Evolutionary conservation across 2,797 vertebrate genomes (phyloP).

Genomic region (Pseudopleuronectes americanus): DNA sequence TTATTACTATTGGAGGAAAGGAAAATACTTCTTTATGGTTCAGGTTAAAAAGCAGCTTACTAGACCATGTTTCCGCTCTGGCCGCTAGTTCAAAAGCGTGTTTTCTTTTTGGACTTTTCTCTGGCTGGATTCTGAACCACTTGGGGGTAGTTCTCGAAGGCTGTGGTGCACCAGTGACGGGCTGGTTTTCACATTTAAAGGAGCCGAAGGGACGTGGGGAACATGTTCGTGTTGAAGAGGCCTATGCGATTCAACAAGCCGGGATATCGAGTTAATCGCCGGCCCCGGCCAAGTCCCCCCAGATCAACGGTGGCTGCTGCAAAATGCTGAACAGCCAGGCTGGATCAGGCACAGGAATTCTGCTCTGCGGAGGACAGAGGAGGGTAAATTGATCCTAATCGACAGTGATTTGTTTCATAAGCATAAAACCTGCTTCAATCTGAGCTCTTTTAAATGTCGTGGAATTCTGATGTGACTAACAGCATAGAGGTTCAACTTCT

Average conservation of each 20-base stretch:
- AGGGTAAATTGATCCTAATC: slow-evolving; percentile 54
- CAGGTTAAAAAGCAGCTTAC: slow-evolving; percentile 80
- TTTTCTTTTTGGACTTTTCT: slow-evolving; percentile 77
- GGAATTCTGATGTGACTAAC: slow-evolving; percentile 48
- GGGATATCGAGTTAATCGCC: slow-evolving; percentile 68
- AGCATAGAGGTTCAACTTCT: slow-evolving; percentile 6
- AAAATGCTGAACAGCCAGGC: slow-evolving; percentile 49
- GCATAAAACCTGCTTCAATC: slow-evolving; percentile 49
- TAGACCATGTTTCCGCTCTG: slow-evolving; percentile 84
- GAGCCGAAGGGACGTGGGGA: slow-evolving; percentile 63
- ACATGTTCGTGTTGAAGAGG: slow-evolving; percentile 68
- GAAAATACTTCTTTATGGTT: slow-evolving; percentile 80
- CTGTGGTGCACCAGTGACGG: slow-evolving; percentile 67
- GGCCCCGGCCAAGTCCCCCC: slow-evolving; percentile 47
- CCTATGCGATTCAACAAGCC: slow-evolving; percentile 72
- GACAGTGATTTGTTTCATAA: slow-evolving; percentile 65
- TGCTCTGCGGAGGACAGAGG: slow-evolving; percentile 35
- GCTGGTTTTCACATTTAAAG: slow-evolving; percentile 83
- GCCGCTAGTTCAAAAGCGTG: slow-evolving; percentile 80
- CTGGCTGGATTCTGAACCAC: slow-evolving; percentile 76
- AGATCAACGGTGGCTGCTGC: slow-evolving; percentile 52
- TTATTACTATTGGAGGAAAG: slow-evolving; percentile 79
- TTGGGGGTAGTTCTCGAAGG: slow-evolving; percentile 77
- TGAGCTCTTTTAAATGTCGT: slow-evolving; percentile 50
- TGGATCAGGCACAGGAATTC: slow-evolving; percentile 47